Percentiles rank a stretch among this genome's conserved stretches.
phyloP scores from a whole-genome alignment of 2,113 vertebrate genomes.

The Syngnathoides biaculeatus region DNA sequence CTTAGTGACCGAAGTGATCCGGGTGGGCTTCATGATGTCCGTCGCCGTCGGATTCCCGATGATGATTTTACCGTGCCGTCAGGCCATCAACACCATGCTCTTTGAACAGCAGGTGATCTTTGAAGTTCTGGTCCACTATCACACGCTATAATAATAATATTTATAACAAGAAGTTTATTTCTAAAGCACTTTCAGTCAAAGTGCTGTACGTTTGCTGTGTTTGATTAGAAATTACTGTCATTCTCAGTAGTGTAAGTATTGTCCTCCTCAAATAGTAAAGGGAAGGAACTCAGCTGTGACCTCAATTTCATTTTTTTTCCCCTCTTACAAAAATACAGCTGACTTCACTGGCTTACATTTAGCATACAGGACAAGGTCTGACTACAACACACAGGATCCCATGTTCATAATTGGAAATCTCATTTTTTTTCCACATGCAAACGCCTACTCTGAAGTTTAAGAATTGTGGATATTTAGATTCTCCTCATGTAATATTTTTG shows the following conservation, averaged over 20 bases:
- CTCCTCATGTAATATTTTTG: too few relatives aligned
- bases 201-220: neutral
- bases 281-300: neutral
- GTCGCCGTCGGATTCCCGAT: slow-evolving; percentile 96
- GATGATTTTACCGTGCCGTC: slow-evolving; percentile 97
- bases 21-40: slow-evolving; percentile 95
- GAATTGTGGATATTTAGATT: too few relatives aligned
- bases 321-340: slow-evolving; percentile 9
- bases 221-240: slow-evolving; percentile 3
- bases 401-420: neutral
- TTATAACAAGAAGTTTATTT: too few relatives aligned
- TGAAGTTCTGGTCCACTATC: neutral
- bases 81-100: slow-evolving; percentile 95
- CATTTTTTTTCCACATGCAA: too few relatives aligned
- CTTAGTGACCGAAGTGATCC: slow-evolving; percentile 92
- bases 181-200: too few relatives aligned
- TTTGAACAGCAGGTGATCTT: slow-evolving; percentile 93
- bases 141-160: neutral
- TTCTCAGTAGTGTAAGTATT: slow-evolving; percentile 1
- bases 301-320: slow-evolving; percentile 2
- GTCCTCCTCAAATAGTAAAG: neutral
- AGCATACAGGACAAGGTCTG: neutral
- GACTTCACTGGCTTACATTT: slow-evolving; percentile 1
- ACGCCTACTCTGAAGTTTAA: too few relatives aligned
- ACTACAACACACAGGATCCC: neutral